Conservation (phyloP, 2,797 vertebrate species). For the Pantherophis vulpinus region DNA sequence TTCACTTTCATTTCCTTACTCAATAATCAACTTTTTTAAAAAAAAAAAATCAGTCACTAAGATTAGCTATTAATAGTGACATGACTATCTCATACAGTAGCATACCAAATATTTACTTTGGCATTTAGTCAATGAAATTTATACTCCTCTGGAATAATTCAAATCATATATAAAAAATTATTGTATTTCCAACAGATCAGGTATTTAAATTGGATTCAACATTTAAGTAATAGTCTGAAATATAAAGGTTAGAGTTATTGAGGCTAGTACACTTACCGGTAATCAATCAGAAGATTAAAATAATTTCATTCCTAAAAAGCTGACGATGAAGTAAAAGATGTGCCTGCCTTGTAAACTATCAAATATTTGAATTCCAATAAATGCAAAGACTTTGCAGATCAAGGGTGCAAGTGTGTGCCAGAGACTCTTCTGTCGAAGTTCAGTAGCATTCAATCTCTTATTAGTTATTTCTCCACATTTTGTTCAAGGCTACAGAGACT, state of each 20-base stretch:
- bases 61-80: neutral
- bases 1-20: slow-evolving; percentile 65
- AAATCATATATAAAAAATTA: neutral
- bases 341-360: neutral
- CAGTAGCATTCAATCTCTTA: neutral
- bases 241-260: neutral
- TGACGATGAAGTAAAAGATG: neutral
- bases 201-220: neutral
- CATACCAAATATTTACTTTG: neutral
- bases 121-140: neutral
- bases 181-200: neutral
- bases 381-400: neutral
- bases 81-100: neutral
- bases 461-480: neutral
- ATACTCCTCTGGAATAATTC: neutral
- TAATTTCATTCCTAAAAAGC: neutral
- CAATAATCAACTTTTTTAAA: slow-evolving; percentile 47
- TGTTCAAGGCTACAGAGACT: neutral
- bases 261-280: neutral
- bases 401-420: neutral
- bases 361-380: neutral
- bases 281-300: neutral
- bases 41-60: neutral
- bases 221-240: neutral
- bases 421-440: neutral